phyloP scores from a whole-genome alignment of 2,797 vertebrate species.

The Etheostoma perlongum region DNA sequence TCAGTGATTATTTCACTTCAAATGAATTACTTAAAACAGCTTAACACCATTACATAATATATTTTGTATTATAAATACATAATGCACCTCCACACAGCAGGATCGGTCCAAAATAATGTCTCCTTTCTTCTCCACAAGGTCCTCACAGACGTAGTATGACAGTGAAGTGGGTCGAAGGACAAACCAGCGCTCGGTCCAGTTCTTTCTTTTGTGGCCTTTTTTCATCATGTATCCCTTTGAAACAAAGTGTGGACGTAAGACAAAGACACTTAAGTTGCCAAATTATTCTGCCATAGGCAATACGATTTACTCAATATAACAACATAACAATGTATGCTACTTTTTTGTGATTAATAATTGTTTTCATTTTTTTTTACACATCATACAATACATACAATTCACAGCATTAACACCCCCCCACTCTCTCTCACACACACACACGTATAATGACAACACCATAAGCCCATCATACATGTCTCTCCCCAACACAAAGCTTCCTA shows the following conservation, averaged over 20 bases:
- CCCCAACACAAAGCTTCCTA: no score
- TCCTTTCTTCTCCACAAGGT: constrained; percentile 93
- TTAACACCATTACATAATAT: background rate
- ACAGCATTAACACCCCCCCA: no score
- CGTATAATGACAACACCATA: no score
- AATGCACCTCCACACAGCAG: constrained; percentile 92
- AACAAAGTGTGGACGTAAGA: background rate
- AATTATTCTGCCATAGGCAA: background rate
- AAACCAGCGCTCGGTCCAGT: constrained; percentile 98
- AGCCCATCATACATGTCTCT: no score
- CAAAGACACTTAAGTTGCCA: background rate
- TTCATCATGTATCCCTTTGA: constrained; percentile 96
- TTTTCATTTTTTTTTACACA: no score
- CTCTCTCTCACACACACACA: no score
- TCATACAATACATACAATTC: no score
- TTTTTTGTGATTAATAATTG: no score
- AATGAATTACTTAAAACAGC: background rate
- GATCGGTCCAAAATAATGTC: constrained; percentile 89
- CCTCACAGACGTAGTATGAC: constrained; percentile 93
- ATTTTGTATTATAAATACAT: background rate
- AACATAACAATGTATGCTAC: background rate
- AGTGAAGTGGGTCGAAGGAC: constrained; percentile 89
- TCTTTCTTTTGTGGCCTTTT: constrained; percentile 96
- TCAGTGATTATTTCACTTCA: background rate
- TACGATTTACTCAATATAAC: background rate